These are phyloP conservation scores for Cartodere bifasciata DNA, from an alignment of 2,888 invertebrate genomes.

Conservation along the genomic window DNA sequence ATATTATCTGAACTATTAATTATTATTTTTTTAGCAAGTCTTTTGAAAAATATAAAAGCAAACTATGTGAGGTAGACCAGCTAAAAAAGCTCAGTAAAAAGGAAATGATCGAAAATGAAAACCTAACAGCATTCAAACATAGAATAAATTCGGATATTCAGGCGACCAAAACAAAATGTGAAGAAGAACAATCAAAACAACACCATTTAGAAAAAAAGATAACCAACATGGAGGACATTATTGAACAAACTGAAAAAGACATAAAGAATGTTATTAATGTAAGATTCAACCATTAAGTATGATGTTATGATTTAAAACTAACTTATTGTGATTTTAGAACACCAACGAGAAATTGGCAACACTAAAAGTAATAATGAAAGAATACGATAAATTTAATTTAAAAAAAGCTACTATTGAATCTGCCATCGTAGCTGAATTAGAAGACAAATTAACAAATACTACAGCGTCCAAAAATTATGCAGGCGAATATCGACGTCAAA, in stretches of 20 bases:
- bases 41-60: conserved; percentile 29
- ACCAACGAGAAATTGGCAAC: too few relatives aligned
- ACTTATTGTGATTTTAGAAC: too few relatives aligned
- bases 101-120: conserved; percentile 55
- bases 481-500: too few relatives aligned
- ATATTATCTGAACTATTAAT: conserved; percentile 8
- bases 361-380: conserved; percentile 26
- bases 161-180: conserved; percentile 35
- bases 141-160: conserved; percentile 45
- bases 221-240: conserved; percentile 40
- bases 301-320: conserved; percentile 3
- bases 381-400: conserved; percentile 39
- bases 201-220: conserved; percentile 41
- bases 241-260: conserved; percentile 51
- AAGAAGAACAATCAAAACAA: conserved; percentile 42
- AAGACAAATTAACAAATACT: too few relatives aligned
- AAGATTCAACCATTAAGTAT: too few relatives aligned
- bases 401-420: conserved; percentile 44
- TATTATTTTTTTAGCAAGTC: conserved; percentile 37
- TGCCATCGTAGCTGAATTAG: too few relatives aligned
- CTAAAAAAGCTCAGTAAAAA: conserved; percentile 50
- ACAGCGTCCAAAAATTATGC: too few relatives aligned
- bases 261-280: conserved; percentile 38
- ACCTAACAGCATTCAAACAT: conserved; percentile 45
- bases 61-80: conserved; percentile 45